Conservation (phyloP, 2,888 invertebrate genomes). For the Scaptomyza tumidula region DNA sequence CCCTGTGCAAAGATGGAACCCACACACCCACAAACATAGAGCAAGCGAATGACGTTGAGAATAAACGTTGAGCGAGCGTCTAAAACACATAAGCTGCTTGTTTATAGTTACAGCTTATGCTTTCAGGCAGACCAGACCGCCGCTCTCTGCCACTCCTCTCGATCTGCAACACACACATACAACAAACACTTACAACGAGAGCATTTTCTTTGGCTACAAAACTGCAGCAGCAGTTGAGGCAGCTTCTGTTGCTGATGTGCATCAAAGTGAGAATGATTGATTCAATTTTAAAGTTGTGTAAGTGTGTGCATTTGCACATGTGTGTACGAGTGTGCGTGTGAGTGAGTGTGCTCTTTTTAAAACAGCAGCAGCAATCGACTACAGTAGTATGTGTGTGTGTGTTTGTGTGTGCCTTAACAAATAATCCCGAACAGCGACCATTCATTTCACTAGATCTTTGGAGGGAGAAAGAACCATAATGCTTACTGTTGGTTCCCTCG, state of each 20-base stretch:
- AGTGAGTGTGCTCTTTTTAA: conserved; percentile 47
- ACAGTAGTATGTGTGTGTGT: conserved; percentile 24
- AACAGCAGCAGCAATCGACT: conserved; percentile 6
- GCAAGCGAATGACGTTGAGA: conserved; percentile 55
- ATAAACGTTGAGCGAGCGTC: conserved; percentile 48
- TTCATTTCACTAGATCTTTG: conserved; percentile 54
- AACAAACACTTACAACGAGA: conserved; percentile 17
- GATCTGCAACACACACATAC: neutral
- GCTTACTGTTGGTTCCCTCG: conserved; percentile 24
- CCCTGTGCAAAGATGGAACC: conserved; percentile 72
- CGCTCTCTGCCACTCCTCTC: neutral
- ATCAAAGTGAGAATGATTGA: conserved; percentile 84
- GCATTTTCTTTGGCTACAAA: conserved; percentile 66
- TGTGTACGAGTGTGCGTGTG: conserved; percentile 28
- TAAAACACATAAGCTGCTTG: conserved; percentile 77
- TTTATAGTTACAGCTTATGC: conserved; percentile 80
- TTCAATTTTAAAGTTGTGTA: conserved; percentile 82
- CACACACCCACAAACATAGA: neutral
- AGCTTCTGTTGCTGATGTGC: conserved; percentile 83
- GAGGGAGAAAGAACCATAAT: conserved; percentile 32
- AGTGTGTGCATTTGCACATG: conserved; percentile 32
- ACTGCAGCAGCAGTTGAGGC: conserved; percentile 69
- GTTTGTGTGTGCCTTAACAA: conserved; percentile 68
- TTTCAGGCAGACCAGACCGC: conserved; percentile 49
- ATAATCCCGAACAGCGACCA: conserved; percentile 72